Evolutionary conservation across 2,113 vertebrate species (phyloP), one percentile per base, ranked within the genome.

Genomic region (Ivindomyrus marchei): DNA sequence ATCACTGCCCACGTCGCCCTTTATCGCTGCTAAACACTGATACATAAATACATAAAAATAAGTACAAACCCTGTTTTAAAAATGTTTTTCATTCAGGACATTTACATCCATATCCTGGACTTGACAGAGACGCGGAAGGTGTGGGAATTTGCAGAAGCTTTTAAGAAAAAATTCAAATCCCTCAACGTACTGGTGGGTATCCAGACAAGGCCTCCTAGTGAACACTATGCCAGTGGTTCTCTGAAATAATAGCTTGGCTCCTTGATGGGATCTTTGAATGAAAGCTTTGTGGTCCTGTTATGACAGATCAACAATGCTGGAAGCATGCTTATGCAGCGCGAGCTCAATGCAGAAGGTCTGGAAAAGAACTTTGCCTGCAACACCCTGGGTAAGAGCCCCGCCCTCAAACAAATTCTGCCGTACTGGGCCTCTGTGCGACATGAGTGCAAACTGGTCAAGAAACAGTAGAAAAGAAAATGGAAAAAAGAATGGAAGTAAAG

Each of bases 341-440:
- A 97, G 3, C 91, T 95, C 87, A 97, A 95, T 50, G 70, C 93
- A 0, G 96, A 96, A 70, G 96, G 95, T 10, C 92, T 96, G 0
- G 96, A 97, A 92, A 96, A 95, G 92, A 95, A 95, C 91, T 97
- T 97, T 10, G 96, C 96, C 90, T 94, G 88, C 88, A 97, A 97
- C 27, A 95, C 96, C 45, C 94, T 97, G 0, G 94, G 96, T 97
- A 90, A 95, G 95, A 92, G 21, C 83, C 47, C 11, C 50, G 24
- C 84, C n/a, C 42, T 47, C 17, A 13, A 66, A 45, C 47, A 6
- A 53, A 17, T 15, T 83, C 62, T 70, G 62, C 10, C 3, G 10
- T 13, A 4, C 9, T 70, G 62, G n/a, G 62, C 10, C 31, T 70
- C 62, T 13, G 62, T 70, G n/a, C 8, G n/a, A 11, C 62, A 2